Conservation (phyloP, 1,140 invertebrate species). For the Adoxophyes honmai region DNA sequence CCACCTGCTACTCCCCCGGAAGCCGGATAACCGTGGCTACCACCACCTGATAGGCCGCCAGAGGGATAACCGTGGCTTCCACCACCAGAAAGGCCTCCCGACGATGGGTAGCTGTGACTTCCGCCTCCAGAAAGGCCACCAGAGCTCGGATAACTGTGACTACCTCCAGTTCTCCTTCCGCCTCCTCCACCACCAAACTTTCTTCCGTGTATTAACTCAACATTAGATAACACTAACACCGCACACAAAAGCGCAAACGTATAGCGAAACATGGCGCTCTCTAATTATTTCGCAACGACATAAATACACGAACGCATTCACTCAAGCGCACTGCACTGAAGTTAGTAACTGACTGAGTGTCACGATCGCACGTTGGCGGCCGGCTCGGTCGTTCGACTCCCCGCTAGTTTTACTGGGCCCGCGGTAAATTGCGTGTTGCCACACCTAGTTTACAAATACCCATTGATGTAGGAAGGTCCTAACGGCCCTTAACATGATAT, state of each 20-base stretch:
- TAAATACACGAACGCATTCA: not conserved
- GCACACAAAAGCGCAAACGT: not conserved
- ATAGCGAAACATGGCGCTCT: conserved; percentile 6
- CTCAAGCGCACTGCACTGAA: not conserved
- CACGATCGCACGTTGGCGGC: not conserved
- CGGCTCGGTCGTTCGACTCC: not conserved
- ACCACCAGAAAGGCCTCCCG: conserved; percentile 40
- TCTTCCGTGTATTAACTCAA: conserved; percentile 7
- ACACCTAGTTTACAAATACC: not conserved
- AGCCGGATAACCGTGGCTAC: conserved; percentile 29
- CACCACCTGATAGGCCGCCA: conserved; percentile 28
- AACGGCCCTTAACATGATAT: too few relatives aligned
- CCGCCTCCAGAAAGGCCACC: conserved; percentile 32
- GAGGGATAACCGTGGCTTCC: conserved; percentile 41
- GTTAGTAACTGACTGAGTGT: conserved; percentile 9
- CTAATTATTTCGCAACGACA: not conserved
- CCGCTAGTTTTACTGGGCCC: not conserved
- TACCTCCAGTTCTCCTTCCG: conserved; percentile 20
- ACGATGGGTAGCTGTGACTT: conserved; percentile 39
- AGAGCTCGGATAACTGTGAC: conserved; percentile 36
- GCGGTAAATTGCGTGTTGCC: not conserved
- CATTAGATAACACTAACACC: conserved; percentile 2
- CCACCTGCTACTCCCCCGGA: not conserved
- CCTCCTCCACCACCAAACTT: not conserved
- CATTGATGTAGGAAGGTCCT: too few relatives aligned